phyloP scores from a whole-genome alignment of 2,888 invertebrate species.

The Drosophila greeni region DNA sequence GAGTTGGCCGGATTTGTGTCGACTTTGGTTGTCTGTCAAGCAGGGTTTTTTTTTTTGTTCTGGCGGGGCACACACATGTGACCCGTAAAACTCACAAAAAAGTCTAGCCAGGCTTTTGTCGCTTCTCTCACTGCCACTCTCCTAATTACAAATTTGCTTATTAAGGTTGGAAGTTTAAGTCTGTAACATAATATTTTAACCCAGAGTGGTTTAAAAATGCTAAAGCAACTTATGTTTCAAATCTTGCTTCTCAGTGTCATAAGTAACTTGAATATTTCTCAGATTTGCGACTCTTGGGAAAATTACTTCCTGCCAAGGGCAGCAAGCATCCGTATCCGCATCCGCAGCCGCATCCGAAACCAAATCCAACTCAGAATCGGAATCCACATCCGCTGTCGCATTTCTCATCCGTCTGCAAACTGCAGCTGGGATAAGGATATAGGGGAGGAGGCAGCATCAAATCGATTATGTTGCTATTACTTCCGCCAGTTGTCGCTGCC shows the following conservation, averaged over 20 bases:
- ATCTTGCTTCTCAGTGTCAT: conserved; percentile 2
- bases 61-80: conserved; percentile 33
- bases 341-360: conserved; percentile 27
- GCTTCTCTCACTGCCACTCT: background rate
- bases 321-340: conserved; percentile 38
- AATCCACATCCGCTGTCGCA: conserved; percentile 34
- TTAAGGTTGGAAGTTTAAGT: conserved; percentile 11
- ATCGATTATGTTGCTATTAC: conserved; percentile 74
- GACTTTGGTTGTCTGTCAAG: conserved; percentile 24
- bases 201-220: background rate
- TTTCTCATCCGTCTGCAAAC: conserved; percentile 53
- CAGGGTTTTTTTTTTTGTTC: background rate
- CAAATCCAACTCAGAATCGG: conserved; percentile 3
- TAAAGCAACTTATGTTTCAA: conserved; percentile 1
- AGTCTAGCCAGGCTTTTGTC: conserved; percentile 50
- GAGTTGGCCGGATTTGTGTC: conserved; percentile 62
- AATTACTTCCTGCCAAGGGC: conserved; percentile 63
- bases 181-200: too few species aligned
- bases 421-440: conserved; percentile 41
- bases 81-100: conserved; percentile 18
- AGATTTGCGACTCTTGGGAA: conserved; percentile 52
- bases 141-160: conserved; percentile 9
- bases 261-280: conserved; percentile 30
- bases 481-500: conserved; percentile 66
- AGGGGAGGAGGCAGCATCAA: conserved; percentile 41